Evolutionary conservation across 1,140 invertebrate genomes (phyloP), one percentile per base, ranked within the genome.

Genomic region (Zaprionus nigranus): DNA sequence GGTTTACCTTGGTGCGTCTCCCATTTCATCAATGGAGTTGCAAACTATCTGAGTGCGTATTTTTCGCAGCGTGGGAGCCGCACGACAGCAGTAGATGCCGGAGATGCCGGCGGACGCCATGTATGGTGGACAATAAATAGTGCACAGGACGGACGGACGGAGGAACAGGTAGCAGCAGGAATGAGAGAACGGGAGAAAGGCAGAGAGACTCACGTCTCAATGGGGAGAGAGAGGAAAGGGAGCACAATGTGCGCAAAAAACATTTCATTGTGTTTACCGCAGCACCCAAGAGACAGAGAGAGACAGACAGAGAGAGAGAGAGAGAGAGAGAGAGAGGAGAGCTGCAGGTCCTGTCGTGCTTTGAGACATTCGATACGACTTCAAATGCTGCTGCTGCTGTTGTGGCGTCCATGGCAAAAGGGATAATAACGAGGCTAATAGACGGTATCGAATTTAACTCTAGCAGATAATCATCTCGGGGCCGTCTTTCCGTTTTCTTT

Each of bases 371-470:
- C 79, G 90, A 91, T 91, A 91, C 79, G 65, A 84, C 90, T 90
- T 91, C 90, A 91, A 91, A 90, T 87, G 67, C 65, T 69, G 26
- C n/a, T 46, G 40, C 40, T 43, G n/a, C 40, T 17, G 6, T 6
- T 17, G 30, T 9, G 30, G 15, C 40, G 17, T 11, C 46, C 20
- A 13, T 51, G 46, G 40, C 66, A 78, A 78, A 83, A 82, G 78
- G 78, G 90, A 91, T 91, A 91, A 91, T 91, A 91, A 91, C 90
- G 84, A 86, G 85, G 90, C 88, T 91, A 91, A 91, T 91, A 91
- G 90, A 91, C 90, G 90, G 90, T 91, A 91, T 91, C 90, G 75
- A 91, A 91, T 91, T 91, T 86, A 86, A 86, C 90, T 91, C 90
- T 88, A 85, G 83, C 83, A 91, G 88, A 91, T 91, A 91, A 91